Evolutionary conservation across 2,113 vertebrate species (phyloP).

Genomic region (Antechinus stuartii): DNA sequence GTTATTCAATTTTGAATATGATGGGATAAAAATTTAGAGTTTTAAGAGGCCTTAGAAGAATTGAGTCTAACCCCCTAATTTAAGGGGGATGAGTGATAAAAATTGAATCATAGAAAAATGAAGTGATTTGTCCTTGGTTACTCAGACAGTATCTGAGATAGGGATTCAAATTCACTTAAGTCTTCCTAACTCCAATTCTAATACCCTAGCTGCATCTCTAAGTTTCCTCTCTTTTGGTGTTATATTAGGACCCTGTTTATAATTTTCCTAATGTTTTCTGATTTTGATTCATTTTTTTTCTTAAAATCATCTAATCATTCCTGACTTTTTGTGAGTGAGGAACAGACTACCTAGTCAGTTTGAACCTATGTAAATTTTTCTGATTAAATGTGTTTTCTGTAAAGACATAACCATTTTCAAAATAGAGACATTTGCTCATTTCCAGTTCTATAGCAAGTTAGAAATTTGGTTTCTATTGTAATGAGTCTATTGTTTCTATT

Average conservation of each 20-base stretch:
- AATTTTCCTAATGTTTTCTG: neutral
- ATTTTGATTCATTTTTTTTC: neutral
- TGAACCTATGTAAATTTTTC: neutral
- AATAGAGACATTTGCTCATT: neutral
- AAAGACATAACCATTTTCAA: neutral
- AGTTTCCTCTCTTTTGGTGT: neutral
- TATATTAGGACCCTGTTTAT: neutral
- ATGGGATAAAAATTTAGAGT: neutral
- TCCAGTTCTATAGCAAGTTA: neutral
- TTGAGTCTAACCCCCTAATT: neutral
- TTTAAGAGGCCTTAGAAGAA: neutral
- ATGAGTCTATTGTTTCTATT: no score
- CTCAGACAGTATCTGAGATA: neutral
- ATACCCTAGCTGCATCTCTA: neutral
- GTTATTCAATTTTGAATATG: neutral
- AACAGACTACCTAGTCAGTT: neutral
- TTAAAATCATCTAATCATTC: neutral
- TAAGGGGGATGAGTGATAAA: neutral
- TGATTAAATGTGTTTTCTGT: neutral
- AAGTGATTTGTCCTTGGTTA: neutral
- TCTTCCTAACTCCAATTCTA: neutral
- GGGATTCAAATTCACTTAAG: neutral
- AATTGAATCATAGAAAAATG: neutral
- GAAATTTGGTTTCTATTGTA: no score
- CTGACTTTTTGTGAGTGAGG: neutral